Evolutionary conservation across 2,888 invertebrate species (phyloP), one percentile per base, ranked within the genome.

Genomic region (Lysandra coridon): DNA sequence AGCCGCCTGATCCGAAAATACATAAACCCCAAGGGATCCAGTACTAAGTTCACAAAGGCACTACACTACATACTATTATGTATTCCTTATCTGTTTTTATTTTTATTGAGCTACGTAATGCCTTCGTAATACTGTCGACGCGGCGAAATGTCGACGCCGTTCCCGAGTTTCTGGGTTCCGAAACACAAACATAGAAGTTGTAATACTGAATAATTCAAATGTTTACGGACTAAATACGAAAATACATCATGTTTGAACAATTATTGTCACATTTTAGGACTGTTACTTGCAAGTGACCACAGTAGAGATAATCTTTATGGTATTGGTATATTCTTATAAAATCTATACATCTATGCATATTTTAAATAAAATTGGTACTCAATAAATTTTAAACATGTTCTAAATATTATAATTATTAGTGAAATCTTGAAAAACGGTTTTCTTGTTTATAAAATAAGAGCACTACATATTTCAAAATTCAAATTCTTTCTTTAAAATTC

Each of bases 1-100:
- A 93, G 93, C 92, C 90, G 88, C 85, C 87, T 92, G 92, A 94
- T 93, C 93, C 92, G 88, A 92, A 92, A 92, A 93, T 91, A 92
- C 93, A 91, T 92, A 93, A 92, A 93, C 92, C 93, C 91, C 91
- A 81, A 82, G 91, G 92, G 93, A 93, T 94, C 90, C 92, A 88
- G 90, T 90, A 91, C 89, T 89, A 88, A 92, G 91, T 93, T 93
- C 91, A 91, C 91, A 90, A 91, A 91, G 89, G 90, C 90, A 89
- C 86, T 88, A 88, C 86, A 85, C 85, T 85, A 84, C 86, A 85
- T 81, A 82, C 81, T 82, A 81, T 81, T 82, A 81, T 81, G 83
- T 83, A 80, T 79, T 79, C 79, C 82, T 84, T 83, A 84, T 82
- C 83, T 79, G 60, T 75, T 69, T 74, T 79, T 80, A 78, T 77